phyloP scores from a whole-genome alignment of 2,888 invertebrate species.

The Mellilla xanthometata region DNA sequence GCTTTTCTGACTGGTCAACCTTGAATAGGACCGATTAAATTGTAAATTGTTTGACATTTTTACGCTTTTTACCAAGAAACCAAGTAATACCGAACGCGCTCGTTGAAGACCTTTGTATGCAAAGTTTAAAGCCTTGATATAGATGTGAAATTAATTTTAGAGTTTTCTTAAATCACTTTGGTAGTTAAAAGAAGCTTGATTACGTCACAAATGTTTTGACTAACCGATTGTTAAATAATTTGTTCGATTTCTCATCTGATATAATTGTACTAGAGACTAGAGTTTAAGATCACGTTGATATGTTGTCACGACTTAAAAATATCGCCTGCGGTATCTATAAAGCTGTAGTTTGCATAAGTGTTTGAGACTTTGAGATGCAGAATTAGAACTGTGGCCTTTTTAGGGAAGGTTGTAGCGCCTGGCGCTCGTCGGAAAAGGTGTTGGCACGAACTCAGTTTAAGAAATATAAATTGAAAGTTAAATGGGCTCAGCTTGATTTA shows the following conservation, averaged over 20 bases:
- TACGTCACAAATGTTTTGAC: conserved; percentile 1
- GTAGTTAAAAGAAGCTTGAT: not conserved
- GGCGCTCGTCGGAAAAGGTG: conserved; percentile 27
- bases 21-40: conserved; percentile 25
- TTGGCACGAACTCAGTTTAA: conserved; percentile 27
- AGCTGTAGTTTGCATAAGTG: conserved; percentile 22
- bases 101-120: conserved; percentile 32
- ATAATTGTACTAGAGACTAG: not conserved
- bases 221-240: not conserved
- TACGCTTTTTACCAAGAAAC: conserved; percentile 15
- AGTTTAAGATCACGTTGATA: conserved; percentile 17
- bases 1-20: conserved; percentile 25
- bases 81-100: conserved; percentile 15
- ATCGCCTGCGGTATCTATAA: conserved; percentile 18
- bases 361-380: conserved; percentile 17
- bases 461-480: conserved; percentile 30
- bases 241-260: conserved; percentile 9
- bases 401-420: conserved; percentile 21
- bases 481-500: conserved; percentile 17
- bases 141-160: not conserved
- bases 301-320: conserved; percentile 25
- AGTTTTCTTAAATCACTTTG: not conserved
- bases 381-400: conserved; percentile 23
- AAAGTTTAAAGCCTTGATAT: not conserved
- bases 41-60: conserved; percentile 20